Evolutionary conservation across 2,888 invertebrate species (phyloP), one percentile per base, ranked within the genome.

Genomic region (Ophion slaviceki): DNA sequence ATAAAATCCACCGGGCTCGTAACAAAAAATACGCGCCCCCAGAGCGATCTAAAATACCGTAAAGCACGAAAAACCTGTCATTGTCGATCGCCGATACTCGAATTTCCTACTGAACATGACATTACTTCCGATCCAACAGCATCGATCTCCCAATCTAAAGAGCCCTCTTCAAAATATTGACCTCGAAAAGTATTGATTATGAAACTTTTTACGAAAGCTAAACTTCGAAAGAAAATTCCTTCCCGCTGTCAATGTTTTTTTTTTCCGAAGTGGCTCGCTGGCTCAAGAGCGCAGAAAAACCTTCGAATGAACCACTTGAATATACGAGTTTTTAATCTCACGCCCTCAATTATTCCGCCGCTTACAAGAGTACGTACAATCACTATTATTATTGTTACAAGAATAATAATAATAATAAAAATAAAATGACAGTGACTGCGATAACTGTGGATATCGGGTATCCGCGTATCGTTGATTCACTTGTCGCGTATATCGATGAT

Each of bases 311-410:
- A 45, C 67, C 79, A 79, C 71, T 59, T 57, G 79, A 4, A 68
- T 75, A 85, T 85, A 85, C 83, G 78, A 70, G 59, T 80, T 81
- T 80, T 77, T 62, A 86, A 85, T 87, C 81, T 85, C 80, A 84
- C 79, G 71, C 77, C 64, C 80, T 82, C 75, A 71, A 70, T 79
- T 61, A 32, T 59, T 77, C 68, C 53, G 76, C 62, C 53, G 57
- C 40, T 64, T 28, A 11, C 71, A 14, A 80, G 36, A 64, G 61
- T 80, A 71, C 76, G 14, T 32, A 24, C 67, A 75, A 40, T 71
- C 80, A 28, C 68, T 20, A 68, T 74, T 40, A 61, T 74, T 53
- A 68, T 62, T 57, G 47, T 81, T 53, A 64, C 67, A 40, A 75
- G 57, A 75, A 59, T 85, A 62, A 72, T 77, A 62, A 76, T 47